Evolutionary conservation across 2,888 invertebrate genomes (phyloP).

Genomic region (Gonocerus acuteangulatus): DNA sequence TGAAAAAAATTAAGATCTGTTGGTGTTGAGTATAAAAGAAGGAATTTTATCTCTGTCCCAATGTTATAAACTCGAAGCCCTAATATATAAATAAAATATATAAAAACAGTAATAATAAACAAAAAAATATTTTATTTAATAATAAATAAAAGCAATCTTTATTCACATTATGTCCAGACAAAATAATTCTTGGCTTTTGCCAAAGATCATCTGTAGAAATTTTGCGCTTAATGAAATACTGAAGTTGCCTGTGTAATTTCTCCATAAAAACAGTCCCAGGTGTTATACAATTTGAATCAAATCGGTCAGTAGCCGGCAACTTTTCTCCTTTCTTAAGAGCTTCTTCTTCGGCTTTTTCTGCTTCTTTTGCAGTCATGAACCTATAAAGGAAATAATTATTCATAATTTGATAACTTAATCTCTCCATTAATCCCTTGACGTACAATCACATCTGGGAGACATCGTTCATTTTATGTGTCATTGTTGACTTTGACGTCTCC

Average conservation of each 20-base stretch:
- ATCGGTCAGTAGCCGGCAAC: conserved; percentile 70
- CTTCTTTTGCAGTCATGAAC: conserved; percentile 83
- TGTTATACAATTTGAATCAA: conserved; percentile 97
- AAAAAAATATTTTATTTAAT: too few relatives aligned
- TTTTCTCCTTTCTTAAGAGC: conserved; percentile 69
- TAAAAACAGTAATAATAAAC: too few relatives aligned
- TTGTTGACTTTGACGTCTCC: too few relatives aligned
- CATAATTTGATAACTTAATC: background rate
- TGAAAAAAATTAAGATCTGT: too few relatives aligned
- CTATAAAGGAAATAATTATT: conserved; percentile 43
- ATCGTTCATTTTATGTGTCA: too few relatives aligned
- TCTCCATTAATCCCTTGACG: too few relatives aligned
- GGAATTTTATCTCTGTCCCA: too few relatives aligned
- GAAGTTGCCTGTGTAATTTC: conserved; percentile 73
- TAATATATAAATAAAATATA: too few relatives aligned
- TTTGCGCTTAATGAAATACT: conserved; percentile 78
- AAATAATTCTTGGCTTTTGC: conserved; percentile 75
- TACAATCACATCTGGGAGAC: too few relatives aligned
- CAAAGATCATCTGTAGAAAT: conserved; percentile 77
- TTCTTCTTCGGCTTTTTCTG: conserved; percentile 64
- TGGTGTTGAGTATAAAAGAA: too few relatives aligned
- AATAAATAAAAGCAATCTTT: too few relatives aligned
- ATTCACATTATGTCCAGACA: conserved; percentile 86
- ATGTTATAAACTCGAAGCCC: too few relatives aligned
- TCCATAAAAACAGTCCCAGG: conserved; percentile 94